Base-by-base conservation (phyloP, 2,797 vertebrate genomes). In the Myotis myotis region DNA sequence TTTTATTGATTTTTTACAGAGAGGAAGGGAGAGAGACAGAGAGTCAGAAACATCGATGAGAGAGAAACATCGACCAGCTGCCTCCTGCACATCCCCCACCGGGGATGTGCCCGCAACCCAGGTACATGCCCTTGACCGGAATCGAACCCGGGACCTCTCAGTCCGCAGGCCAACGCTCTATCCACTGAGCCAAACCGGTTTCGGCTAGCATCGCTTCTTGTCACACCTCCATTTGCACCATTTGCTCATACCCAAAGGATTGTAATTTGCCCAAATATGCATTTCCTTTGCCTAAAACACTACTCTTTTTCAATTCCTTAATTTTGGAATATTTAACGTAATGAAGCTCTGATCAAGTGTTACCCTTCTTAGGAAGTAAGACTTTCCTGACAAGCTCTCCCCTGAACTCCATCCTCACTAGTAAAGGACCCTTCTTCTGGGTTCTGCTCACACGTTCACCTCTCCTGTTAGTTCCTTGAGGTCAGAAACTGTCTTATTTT, bases 291-390 rank as follows among this genome's bases (percentile, higher is more conserved):
- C 47, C 49, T 81, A 20, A 91, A 82, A 87, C 23, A 57, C 2
- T 51, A 5, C 6, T 4, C 38, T 57, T 8, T 53, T 41, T 82
- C 33, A 86, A 38, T 60, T 87, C 53, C 64, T 71, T 71, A 41
- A 36, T 90, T 92, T 82, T 62, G 16, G 70, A 85, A 68, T 76
- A 64, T 75, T 90, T 76, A 25, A 90, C 8, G 23, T 89, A 87
- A 81, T 89, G 64, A n/a, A 75, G 20, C 33, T 68, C 60, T 87
- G 49, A 41, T 89, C n/a, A 62, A 79, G 12, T 76, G 30, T 85
- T 85, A 68, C 10, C 3, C 12, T 49, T 93, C 76, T 87, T 76
- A 84, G 68, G 47, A 89, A 64, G 23, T 36, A 51, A 83, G 17
- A 72, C 33, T 94, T 64, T 64, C 41, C 36, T 62, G 33, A 57